Evolutionary conservation across 2,888 invertebrate species (phyloP).

Genomic region (Notodonta ziczac): DNA sequence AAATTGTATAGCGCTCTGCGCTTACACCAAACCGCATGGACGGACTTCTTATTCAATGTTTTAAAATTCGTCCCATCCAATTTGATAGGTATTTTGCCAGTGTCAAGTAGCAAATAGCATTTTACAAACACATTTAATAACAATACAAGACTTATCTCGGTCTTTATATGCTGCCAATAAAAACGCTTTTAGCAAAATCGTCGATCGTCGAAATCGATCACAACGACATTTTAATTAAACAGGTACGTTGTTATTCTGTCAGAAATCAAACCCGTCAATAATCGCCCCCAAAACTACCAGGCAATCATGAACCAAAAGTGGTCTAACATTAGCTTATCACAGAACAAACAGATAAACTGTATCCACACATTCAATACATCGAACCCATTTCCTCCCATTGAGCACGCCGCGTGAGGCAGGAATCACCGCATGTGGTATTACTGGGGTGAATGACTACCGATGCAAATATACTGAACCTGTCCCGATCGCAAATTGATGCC

Average conservation of each 20-base stretch:
- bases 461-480: slow-evolving; percentile 66
- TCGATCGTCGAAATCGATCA: too few relatives aligned
- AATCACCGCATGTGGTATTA: slow-evolving; percentile 15
- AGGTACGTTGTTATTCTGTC: neutral
- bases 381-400: slow-evolving; percentile 6
- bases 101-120: too few relatives aligned
- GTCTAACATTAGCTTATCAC: neutral
- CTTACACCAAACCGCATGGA: too few relatives aligned
- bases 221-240: too few relatives aligned
- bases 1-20: too few relatives aligned
- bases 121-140: too few relatives aligned
- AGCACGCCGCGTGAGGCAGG: neutral
- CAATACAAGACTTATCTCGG: too few relatives aligned
- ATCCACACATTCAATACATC: neutral
- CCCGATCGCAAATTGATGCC: slow-evolving; percentile 52
- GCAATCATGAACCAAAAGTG: neutral
- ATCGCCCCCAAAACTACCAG: neutral
- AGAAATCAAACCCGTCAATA: neutral
- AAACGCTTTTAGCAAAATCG: too few relatives aligned
- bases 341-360: neutral
- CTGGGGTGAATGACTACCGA: slow-evolving; percentile 64
- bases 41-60: too few relatives aligned
- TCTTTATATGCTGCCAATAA: too few relatives aligned
- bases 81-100: too few relatives aligned
- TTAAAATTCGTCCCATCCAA: too few relatives aligned